Conservation (phyloP, 2,797 vertebrate genomes). For the Lacerta viridis region DNA sequence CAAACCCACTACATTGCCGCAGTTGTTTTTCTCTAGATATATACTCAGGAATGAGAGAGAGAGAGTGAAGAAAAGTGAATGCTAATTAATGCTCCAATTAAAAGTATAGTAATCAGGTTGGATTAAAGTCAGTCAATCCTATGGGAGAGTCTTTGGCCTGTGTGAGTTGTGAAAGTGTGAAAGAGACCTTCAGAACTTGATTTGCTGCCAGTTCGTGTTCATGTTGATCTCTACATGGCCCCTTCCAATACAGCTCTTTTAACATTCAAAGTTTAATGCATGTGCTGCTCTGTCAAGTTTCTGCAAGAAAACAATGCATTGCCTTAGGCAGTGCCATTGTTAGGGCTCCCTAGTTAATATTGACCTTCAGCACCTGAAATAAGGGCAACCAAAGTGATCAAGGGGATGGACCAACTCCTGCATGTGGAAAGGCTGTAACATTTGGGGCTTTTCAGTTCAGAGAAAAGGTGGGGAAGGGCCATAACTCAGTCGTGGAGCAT, state of each 20-base stretch:
- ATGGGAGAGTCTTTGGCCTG: slow-evolving; percentile 11
- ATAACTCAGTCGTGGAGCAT: too few relatives aligned
- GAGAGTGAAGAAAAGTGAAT: slow-evolving; percentile 38
- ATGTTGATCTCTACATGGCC: background rate
- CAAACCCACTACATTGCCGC: background rate
- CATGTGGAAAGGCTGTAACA: too few relatives aligned
- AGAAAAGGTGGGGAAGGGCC: too few relatives aligned
- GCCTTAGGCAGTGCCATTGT: background rate
- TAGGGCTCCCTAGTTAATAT: background rate
- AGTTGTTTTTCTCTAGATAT: slow-evolving; percentile 34
- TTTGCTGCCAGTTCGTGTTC: slow-evolving; percentile 32
- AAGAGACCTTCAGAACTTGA: slow-evolving; percentile 49
- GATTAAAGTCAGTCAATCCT: slow-evolving; percentile 50
- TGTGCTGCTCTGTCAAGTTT: slow-evolving; percentile 3
- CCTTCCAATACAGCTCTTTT: slow-evolving; percentile 8
- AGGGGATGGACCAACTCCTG: too few relatives aligned
- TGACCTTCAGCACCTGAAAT: background rate
- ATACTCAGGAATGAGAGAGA: slow-evolving; percentile 30
- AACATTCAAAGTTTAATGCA: slow-evolving; percentile 15
- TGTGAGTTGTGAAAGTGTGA: slow-evolving; percentile 34
- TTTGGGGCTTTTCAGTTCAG: too few relatives aligned
- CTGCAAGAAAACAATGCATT: background rate
- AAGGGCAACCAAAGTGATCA: background rate
- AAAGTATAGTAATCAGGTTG: slow-evolving; percentile 26
- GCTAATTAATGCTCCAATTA: slow-evolving; percentile 49